Evolutionary conservation across 2,113 vertebrate species (phyloP).

Genomic region (Neoarius graeffei): DNA sequence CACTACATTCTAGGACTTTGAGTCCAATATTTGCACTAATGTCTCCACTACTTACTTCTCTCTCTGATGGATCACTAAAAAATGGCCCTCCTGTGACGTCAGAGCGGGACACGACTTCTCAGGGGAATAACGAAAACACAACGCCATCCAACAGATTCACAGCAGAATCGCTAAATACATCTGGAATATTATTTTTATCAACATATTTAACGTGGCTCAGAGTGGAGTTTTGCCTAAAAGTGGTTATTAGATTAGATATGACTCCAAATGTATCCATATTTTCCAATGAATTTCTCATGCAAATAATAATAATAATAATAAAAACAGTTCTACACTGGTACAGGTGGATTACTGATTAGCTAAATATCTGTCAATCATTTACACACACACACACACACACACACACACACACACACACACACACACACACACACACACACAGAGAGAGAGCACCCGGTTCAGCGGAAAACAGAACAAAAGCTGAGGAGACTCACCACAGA

Average conservation of each 20-base stretch:
- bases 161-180: background rate
- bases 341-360: background rate
- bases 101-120: background rate
- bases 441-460: background rate
- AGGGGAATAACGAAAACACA: background rate
- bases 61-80: background rate
- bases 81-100: background rate
- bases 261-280: background rate
- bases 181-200: background rate
- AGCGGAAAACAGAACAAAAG: background rate
- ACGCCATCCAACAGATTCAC: background rate
- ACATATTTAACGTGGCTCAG: background rate
- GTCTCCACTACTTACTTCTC: background rate
- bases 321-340: background rate
- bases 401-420: background rate
- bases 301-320: background rate
- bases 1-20: background rate
- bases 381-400: background rate
- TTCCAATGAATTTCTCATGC: background rate
- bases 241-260: background rate
- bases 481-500: constrained; percentile 34
- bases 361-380: background rate
- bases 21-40: background rate
- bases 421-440: background rate
- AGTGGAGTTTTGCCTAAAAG: background rate